A percentile compares a stretch with the other conserved stretches of the same genome.
Evolutionary conservation across 2,797 vertebrate genomes (phyloP).

Genomic region (Xenops minutus): DNA sequence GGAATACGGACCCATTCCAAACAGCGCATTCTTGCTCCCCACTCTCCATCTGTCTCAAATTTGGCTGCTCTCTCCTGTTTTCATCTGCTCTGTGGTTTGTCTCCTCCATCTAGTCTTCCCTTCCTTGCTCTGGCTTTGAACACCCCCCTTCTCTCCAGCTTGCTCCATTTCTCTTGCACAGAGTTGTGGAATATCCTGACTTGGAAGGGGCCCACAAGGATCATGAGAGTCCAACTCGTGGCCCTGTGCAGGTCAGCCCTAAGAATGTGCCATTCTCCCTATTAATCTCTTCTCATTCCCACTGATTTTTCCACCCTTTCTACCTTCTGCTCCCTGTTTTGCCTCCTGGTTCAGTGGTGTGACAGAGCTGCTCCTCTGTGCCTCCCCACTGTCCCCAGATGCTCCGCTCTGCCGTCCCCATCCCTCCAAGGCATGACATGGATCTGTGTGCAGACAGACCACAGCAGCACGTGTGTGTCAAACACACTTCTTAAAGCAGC

Average conservation of each 20-base stretch:
- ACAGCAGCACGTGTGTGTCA: background rate
- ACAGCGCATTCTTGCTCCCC: constrained; percentile 21
- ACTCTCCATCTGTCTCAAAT: constrained; percentile 64
- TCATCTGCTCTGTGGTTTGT: constrained; percentile 21
- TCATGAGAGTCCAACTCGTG: background rate
- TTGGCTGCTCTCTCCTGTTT: constrained; percentile 48
- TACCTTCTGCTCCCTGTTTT: background rate
- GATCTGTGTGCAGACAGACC: background rate
- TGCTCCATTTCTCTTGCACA: background rate
- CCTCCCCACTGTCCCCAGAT: background rate
- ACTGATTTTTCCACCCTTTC: background rate
- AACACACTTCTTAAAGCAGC: background rate
- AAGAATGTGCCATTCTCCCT: background rate
- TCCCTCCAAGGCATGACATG: background rate
- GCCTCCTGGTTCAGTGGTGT: background rate
- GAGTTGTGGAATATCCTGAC: background rate
- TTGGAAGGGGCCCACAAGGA: background rate
- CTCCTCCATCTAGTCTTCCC: constrained; percentile 4
- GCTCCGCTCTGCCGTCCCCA: fast-evolving
- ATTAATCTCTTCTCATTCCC: background rate
- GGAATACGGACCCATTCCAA: background rate
- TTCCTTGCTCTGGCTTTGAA: constrained; percentile 21
- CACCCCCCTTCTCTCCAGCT: background rate
- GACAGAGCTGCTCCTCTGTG: background rate
- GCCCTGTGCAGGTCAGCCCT: background rate